Evolutionary conservation across 1,140 invertebrate genomes (phyloP).

Genomic region (Rhysida immarginata): DNA sequence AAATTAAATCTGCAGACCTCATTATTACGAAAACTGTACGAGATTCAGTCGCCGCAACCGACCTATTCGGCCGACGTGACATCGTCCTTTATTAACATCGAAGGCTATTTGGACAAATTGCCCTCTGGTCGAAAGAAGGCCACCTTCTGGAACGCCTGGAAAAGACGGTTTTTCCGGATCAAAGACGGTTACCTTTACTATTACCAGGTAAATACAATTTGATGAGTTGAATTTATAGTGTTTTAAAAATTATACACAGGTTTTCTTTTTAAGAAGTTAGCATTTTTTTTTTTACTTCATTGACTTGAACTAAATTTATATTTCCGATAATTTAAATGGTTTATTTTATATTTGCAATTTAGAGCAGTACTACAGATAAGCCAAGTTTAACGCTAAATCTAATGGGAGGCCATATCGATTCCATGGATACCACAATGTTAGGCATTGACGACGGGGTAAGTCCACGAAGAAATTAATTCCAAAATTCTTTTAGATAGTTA

Average conservation of each 20-base stretch:
- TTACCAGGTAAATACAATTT: conserved; percentile 36
- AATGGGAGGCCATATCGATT: conserved; percentile 38
- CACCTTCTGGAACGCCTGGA: conserved; percentile 44
- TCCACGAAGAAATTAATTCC: too few species aligned
- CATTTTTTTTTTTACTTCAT: too few species aligned
- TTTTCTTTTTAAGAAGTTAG: too few species aligned
- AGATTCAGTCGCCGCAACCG: conserved; percentile 8
- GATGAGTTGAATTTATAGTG: too few species aligned
- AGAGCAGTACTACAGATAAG: conserved; percentile 33
- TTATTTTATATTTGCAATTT: too few species aligned
- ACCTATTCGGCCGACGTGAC: not conserved
- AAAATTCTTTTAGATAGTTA: conserved; percentile 1
- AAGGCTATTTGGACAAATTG: conserved; percentile 37
- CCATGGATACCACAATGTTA: conserved; percentile 35
- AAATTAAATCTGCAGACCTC: conserved; percentile 16
- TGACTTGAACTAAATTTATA: too few species aligned
- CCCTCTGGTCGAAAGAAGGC: conserved; percentile 38
- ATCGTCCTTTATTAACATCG: conserved; percentile 19
- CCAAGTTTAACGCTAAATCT: conserved; percentile 33
- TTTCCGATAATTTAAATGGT: too few species aligned
- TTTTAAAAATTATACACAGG: too few species aligned
- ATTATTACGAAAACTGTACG: conserved; percentile 16
- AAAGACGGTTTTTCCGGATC: conserved; percentile 36
- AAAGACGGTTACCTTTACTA: conserved; percentile 36
- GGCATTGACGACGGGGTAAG: conserved; percentile 40